Evolutionary conservation across 2,113 vertebrate genomes (phyloP).

Genomic region (Campylomormyrus tamandua): DNA sequence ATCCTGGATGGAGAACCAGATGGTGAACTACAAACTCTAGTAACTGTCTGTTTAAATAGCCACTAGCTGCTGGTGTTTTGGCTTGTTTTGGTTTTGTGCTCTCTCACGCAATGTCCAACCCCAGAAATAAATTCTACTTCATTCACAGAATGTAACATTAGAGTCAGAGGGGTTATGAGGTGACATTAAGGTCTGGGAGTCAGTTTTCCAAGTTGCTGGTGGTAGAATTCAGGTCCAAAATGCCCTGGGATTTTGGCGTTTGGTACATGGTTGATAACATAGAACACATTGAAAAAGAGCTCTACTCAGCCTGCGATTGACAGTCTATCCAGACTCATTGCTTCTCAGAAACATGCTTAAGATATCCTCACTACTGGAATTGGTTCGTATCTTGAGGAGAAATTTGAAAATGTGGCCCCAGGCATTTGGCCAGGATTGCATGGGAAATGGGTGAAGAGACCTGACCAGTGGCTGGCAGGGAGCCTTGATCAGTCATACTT

Average conservation of each 20-base stretch:
- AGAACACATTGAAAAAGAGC: background rate
- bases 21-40: background rate
- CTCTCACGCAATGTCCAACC: background rate
- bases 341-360: background rate
- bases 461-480: background rate
- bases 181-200: background rate
- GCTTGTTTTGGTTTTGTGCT: background rate
- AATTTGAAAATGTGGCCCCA: background rate
- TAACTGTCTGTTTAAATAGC: background rate
- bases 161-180: background rate
- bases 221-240: background rate
- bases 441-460: background rate
- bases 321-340: background rate
- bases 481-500: background rate
- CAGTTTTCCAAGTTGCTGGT: background rate
- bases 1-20: background rate
- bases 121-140: background rate
- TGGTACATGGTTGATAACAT: background rate
- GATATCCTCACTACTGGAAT: background rate
- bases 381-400: background rate
- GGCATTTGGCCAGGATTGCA: background rate
- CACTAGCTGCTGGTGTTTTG: background rate
- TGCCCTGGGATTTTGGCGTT: background rate
- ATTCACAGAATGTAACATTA: background rate
- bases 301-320: background rate